phyloP scores from a whole-genome alignment of 1,140 invertebrate genomes.

The Lordiphosa stackelbergi region DNA sequence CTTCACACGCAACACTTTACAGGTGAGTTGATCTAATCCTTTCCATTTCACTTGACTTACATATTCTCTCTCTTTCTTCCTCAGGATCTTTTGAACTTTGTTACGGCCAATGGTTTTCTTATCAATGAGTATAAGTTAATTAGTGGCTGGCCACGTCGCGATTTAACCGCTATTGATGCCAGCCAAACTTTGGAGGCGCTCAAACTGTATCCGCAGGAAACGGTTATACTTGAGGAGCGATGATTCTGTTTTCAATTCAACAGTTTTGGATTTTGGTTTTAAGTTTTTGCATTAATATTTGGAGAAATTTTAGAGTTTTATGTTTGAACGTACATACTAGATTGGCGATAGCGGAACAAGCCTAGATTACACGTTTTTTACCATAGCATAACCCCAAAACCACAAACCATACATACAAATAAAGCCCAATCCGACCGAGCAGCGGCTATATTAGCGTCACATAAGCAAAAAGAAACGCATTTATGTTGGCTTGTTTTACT shows the following conservation, averaged over 20 bases:
- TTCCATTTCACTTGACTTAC: background rate
- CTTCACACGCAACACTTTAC: slow-evolving; percentile 81
- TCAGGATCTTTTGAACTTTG: slow-evolving; percentile 89
- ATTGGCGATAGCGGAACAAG: too few relatives aligned
- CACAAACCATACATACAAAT: slow-evolving; percentile 1
- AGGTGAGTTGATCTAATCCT: slow-evolving; percentile 72
- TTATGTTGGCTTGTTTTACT: slow-evolving; percentile 29
- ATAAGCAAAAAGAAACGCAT: slow-evolving; percentile 37
- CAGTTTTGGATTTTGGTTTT: slow-evolving; percentile 37
- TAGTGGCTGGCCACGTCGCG: slow-evolving; percentile 93
- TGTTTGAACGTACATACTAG: slow-evolving; percentile 23
- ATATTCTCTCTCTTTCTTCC: background rate
- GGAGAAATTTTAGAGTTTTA: slow-evolving; percentile 18
- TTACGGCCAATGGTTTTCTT: slow-evolving; percentile 91
- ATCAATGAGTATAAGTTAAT: slow-evolving; percentile 93
- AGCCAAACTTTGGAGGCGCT: slow-evolving; percentile 87
- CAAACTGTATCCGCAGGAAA: slow-evolving; percentile 94
- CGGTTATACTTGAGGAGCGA: slow-evolving; percentile 93
- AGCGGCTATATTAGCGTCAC: slow-evolving; percentile 15
- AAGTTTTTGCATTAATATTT: slow-evolving; percentile 35
- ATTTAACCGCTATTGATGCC: slow-evolving; percentile 88
- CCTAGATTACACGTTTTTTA: slow-evolving; percentile 19
- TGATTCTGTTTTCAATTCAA: slow-evolving; percentile 73
- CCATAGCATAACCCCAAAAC: slow-evolving; percentile 5
- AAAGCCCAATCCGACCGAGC: background rate